Percentiles rank a stretch among this genome's conserved stretches.
Conservation (phyloP, 2,113 vertebrate genomes). For the Epinephelus cyanopodus region DNA sequence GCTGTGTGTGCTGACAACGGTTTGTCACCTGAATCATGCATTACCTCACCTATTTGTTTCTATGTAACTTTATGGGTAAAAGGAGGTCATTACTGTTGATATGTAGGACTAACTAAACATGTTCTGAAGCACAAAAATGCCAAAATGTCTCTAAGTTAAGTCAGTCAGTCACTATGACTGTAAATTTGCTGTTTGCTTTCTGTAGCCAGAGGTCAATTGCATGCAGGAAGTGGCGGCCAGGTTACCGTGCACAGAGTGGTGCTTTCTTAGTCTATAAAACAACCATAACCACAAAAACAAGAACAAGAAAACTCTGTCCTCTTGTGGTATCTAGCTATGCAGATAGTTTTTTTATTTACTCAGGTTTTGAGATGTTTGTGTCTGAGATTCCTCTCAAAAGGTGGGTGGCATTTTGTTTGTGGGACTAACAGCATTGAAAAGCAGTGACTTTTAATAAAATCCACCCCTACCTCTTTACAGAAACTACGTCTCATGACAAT, state of each 20-base stretch:
- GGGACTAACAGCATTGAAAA: not conserved
- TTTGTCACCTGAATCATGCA: constrained; percentile 43
- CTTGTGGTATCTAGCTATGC: not conserved
- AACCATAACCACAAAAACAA: not conserved
- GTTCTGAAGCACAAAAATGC: not conserved
- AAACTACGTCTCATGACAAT: not conserved
- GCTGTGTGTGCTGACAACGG: constrained; percentile 23
- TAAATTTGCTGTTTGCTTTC: not conserved
- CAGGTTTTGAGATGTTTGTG: not conserved
- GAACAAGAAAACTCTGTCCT: not conserved
- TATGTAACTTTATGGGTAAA: not conserved
- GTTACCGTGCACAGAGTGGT: not conserved
- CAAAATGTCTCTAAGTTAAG: not conserved
- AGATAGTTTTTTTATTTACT: not conserved
- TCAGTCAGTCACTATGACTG: not conserved
- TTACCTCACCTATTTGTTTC: constrained; percentile 45
- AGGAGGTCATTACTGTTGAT: not conserved
- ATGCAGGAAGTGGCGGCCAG: not conserved
- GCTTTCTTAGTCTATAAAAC: not conserved
- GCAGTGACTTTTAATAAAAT: not conserved
- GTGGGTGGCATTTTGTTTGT: not conserved
- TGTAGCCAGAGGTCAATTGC: not conserved
- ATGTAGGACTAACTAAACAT: not conserved
- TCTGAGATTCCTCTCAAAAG: not conserved
- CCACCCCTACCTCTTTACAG: not conserved